A percentile compares a stretch with the other conserved stretches of the same genome.
Evolutionary conservation across 1,140 invertebrate species (phyloP).

Genomic region (Oreohelix idahoensis): DNA sequence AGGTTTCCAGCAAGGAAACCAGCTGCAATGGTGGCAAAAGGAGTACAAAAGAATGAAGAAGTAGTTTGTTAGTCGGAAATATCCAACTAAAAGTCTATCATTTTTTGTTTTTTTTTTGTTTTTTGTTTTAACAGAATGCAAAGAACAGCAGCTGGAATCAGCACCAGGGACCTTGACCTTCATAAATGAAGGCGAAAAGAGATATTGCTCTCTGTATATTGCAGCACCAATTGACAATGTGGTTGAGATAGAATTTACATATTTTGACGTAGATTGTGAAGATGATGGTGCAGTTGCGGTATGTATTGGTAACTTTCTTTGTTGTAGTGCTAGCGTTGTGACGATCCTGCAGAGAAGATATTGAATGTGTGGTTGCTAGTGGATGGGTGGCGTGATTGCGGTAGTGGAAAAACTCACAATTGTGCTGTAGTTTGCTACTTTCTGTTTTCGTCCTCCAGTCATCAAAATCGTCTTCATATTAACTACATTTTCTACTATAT

Average conservation of each 20-base stretch:
- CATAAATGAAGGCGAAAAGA: background rate
- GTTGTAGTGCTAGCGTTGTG: no score
- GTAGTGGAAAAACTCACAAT: no score
- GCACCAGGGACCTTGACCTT: background rate
- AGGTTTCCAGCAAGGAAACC: no score
- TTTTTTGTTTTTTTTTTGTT: background rate
- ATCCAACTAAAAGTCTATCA: background rate
- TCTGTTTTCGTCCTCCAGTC: no score
- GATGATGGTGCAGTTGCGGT: constrained; percentile 5
- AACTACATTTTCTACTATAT: no score
- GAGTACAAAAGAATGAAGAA: background rate
- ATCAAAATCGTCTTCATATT: no score
- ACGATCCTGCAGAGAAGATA: no score
- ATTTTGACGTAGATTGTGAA: constrained; percentile 18
- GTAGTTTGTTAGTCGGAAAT: background rate
- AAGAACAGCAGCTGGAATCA: background rate
- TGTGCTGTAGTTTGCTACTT: no score
- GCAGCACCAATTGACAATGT: constrained; percentile 13
- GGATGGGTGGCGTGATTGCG: no score
- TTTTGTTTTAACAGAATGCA: background rate
- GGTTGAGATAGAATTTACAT: constrained; percentile 13
- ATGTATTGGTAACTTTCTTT: no score
- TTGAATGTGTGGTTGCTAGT: no score
- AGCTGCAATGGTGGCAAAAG: background rate
- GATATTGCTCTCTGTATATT: background rate